A percentile compares a stretch with the other conserved stretches of the same genome.
Evolutionary conservation across 2,113 vertebrate species (phyloP).

Genomic region (Sander lucioperca): DNA sequence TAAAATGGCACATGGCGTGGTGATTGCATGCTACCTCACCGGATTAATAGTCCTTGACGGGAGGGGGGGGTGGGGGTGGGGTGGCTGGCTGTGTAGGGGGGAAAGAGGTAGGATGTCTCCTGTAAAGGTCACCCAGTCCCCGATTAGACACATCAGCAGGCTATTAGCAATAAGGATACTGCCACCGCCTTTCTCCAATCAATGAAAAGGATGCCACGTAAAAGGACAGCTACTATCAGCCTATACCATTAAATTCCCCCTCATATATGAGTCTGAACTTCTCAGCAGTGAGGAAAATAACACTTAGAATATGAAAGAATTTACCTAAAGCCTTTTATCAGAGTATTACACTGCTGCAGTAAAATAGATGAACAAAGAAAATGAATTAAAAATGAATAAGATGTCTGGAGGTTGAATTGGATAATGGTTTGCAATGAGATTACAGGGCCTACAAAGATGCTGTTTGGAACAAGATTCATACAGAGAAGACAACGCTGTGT

Average conservation of each 20-base stretch:
- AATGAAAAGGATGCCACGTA: constrained; percentile 46
- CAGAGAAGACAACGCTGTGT: constrained; percentile 5
- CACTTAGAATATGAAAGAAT: constrained; percentile 5
- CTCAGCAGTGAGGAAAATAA: constrained; percentile 18
- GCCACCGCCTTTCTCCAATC: constrained; percentile 42
- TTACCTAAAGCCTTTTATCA: constrained; percentile 23
- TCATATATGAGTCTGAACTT: constrained; percentile 50
- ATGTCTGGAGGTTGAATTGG: constrained; percentile 35
- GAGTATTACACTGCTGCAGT: constrained; percentile 23
- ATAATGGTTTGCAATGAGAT: constrained; percentile 35
- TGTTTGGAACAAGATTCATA: constrained; percentile 39
- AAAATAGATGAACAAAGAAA: constrained; percentile 15
- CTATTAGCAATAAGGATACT: constrained; percentile 59
- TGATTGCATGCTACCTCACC: constrained; percentile 29
- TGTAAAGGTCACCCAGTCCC: constrained; percentile 67
- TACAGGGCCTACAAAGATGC: constrained; percentile 22
- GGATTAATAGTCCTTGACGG: constrained; percentile 54
- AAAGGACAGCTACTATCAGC: constrained; percentile 37
- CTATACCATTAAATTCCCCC: constrained; percentile 10
- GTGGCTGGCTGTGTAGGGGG: constrained; percentile 11
- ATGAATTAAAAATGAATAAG: constrained; percentile 20
- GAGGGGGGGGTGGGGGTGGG: not conserved
- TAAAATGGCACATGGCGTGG: constrained; percentile 38
- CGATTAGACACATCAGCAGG: constrained; percentile 67
- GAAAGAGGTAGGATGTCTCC: constrained; percentile 32